phyloP scores from a whole-genome alignment of 2,888 invertebrate species.

The Macrosiphum euphorbiae region DNA sequence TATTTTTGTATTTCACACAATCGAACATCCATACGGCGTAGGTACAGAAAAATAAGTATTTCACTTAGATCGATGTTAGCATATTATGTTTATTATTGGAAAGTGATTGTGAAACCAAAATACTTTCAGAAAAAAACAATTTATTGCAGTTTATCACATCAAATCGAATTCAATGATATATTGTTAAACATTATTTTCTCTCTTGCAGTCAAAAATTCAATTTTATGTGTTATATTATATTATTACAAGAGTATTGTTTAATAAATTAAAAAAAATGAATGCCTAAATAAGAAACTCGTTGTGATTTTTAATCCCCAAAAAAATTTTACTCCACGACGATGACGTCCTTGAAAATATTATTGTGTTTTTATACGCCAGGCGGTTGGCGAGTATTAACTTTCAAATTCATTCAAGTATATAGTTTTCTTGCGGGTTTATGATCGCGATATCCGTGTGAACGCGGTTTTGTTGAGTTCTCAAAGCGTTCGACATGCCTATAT shows the following conservation, averaged over 20 bases:
- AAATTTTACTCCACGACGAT: not conserved
- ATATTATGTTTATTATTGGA: not conserved
- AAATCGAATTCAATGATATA: not conserved
- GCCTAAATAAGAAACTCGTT: not conserved
- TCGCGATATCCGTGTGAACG: constrained; percentile 4
- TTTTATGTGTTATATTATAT: not conserved
- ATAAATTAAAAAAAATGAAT: not conserved
- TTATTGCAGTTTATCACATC: not conserved
- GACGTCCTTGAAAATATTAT: not conserved
- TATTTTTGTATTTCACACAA: not conserved
- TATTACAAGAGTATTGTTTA: not conserved
- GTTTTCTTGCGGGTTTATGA: not conserved
- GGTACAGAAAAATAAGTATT: not conserved
- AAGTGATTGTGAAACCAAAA: not conserved
- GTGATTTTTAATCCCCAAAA: not conserved
- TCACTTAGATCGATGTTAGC: not conserved
- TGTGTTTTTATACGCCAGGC: not conserved
- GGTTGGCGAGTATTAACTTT: not conserved
- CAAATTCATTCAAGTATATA: not conserved
- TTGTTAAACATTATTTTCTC: not conserved
- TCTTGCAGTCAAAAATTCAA: not conserved
- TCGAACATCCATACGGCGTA: not conserved
- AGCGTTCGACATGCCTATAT: not conserved
- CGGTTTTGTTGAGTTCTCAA: not conserved
- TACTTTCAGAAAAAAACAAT: not conserved